Evolutionary conservation across 35 echinoderm and acorn worm species (phyloP).

Genomic region (Lytechinus pictus): DNA sequence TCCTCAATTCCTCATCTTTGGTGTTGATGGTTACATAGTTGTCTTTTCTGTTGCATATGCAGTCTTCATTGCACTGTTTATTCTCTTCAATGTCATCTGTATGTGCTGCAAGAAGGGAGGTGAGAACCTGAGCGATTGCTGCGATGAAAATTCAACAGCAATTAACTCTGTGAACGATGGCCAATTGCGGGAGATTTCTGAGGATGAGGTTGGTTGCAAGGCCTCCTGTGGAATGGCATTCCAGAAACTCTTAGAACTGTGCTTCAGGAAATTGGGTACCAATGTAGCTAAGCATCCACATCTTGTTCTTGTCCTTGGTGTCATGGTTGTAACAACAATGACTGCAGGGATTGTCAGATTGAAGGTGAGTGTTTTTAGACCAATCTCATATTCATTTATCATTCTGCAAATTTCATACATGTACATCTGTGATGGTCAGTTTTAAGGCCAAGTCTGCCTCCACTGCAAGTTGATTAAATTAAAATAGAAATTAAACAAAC

Average conservation of each 20-base stretch:
- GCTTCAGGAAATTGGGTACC: conserved; percentile 76
- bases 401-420: too few relatives aligned
- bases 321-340: conserved; percentile 51
- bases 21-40: conserved; percentile 70
- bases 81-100: background rate
- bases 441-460: too few relatives aligned
- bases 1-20: conserved; percentile 59
- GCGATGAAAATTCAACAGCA: background rate
- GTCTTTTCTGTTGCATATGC: conserved; percentile 48
- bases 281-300: conserved; percentile 67
- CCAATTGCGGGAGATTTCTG: background rate
- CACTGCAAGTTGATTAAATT: too few relatives aligned
- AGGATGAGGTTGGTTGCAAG: conserved; percentile 68
- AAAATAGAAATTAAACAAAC: too few relatives aligned
- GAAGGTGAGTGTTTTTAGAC: conserved; percentile 31
- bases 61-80: conserved; percentile 73
- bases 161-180: background rate
- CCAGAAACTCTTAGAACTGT: conserved; percentile 48
- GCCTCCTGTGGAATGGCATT: conserved; percentile 64
- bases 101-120: background rate
- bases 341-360: conserved; percentile 64
- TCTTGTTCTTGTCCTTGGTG: conserved; percentile 64
- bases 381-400: too few relatives aligned
- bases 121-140: too few relatives aligned
- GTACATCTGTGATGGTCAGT: background rate